These are phyloP conservation scores for Mayetiola destructor DNA, from an alignment of 2,888 invertebrate species.

Conservation along the genomic window DNA sequence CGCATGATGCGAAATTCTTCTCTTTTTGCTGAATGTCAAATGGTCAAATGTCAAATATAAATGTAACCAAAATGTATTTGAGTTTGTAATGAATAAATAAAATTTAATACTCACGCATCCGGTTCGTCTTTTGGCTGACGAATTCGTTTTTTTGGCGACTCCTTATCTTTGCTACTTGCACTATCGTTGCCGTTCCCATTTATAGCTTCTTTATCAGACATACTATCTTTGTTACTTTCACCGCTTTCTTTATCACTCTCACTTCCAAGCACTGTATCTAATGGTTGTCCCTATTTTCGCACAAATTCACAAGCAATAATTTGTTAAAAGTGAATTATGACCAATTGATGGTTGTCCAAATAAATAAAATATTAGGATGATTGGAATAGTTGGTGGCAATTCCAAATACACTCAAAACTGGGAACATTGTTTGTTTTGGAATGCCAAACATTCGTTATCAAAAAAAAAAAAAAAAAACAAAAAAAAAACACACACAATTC, in stretches of 20 bases:
- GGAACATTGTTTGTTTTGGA: no score
- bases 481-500: no score
- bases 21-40: neutral
- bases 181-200: conserved; percentile 25
- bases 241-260: conserved; percentile 51
- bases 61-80: neutral
- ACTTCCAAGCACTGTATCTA: conserved; percentile 37
- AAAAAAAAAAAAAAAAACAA: neutral
- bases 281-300: conserved; percentile 24
- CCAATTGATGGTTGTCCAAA: no score
- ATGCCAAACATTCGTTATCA: neutral
- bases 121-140: conserved; percentile 45
- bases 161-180: conserved; percentile 27
- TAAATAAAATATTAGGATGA: no score
- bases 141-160: conserved; percentile 47
- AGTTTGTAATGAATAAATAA: no score
- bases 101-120: conserved; percentile 17
- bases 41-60: neutral
- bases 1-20: neutral
- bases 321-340: no score
- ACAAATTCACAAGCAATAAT: no score
- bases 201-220: conserved; percentile 55
- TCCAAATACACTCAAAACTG: no score
- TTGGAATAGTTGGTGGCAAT: no score
- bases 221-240: conserved; percentile 51